Conservation (phyloP, 2,113 vertebrate genomes). For the Egretta garzetta region DNA sequence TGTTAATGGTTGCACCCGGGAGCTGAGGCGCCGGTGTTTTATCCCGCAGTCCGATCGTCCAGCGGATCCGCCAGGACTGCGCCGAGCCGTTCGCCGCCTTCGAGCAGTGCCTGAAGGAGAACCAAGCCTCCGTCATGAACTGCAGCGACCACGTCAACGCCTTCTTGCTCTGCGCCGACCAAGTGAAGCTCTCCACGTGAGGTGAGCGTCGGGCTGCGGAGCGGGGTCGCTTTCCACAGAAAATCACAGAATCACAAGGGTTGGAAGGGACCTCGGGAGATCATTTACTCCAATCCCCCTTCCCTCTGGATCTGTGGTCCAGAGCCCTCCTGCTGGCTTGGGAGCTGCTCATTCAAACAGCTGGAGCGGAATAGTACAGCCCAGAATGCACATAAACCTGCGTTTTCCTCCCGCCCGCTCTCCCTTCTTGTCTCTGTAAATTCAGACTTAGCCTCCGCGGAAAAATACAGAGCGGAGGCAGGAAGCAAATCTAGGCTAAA, state of each 20-base stretch:
- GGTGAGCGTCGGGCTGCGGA: not conserved
- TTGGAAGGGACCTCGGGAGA: too few relatives aligned
- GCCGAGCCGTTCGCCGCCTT: constrained; percentile 83
- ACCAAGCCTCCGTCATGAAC: constrained; percentile 75
- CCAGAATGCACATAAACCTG: rapidly evolving
- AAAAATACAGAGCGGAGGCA: rapidly evolving
- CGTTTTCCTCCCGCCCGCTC: not conserved
- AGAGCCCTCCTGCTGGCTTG: not conserved
- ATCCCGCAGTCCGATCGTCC: constrained; percentile 83
- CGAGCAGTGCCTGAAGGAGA: constrained; percentile 86
- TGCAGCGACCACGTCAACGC: constrained; percentile 80
- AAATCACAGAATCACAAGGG: too few relatives aligned
- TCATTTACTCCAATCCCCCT: too few relatives aligned
- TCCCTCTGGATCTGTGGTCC: too few relatives aligned
- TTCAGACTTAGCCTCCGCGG: not conserved
- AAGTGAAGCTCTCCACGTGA: constrained; percentile 75
- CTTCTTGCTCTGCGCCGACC: constrained; percentile 88
- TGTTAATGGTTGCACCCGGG: too few relatives aligned
- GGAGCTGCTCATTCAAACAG: not conserved
- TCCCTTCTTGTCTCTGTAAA: not conserved
- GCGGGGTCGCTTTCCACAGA: too few relatives aligned
- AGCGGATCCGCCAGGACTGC: constrained; percentile 86
- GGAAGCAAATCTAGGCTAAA: not conserved
- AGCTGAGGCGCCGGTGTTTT: not conserved
- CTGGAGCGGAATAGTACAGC: too few relatives aligned